A percentile compares a stretch with the other conserved stretches of the same genome.
Evolutionary conservation across 2,113 vertebrate genomes (phyloP).

Genomic region (Taurulus bubalis): DNA sequence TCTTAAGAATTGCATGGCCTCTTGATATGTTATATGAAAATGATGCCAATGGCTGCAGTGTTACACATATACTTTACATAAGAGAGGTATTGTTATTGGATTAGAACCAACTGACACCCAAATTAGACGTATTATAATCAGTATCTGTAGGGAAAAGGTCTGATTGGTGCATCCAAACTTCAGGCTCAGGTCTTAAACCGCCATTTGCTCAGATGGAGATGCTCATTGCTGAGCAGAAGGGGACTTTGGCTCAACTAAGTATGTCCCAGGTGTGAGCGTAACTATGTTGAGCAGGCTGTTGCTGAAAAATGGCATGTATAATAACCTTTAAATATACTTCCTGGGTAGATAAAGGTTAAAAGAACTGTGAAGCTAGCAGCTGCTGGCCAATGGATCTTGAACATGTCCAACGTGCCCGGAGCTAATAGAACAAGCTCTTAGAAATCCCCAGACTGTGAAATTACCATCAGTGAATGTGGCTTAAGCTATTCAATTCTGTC

Average conservation of each 20-base stretch:
- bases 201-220: background rate
- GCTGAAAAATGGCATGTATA: background rate
- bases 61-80: background rate
- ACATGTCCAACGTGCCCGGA: slow-evolving; percentile 27
- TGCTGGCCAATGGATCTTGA: slow-evolving; percentile 42
- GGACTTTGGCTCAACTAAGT: background rate
- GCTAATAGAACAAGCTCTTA: slow-evolving; percentile 58
- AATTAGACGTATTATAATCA: background rate
- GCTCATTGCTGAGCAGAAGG: background rate
- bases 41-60: no score
- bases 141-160: background rate
- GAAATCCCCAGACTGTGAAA: slow-evolving; percentile 61
- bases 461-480: slow-evolving; percentile 54
- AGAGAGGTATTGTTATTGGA: background rate
- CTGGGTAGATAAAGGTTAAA: slow-evolving; percentile 41
- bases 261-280: background rate
- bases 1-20: background rate
- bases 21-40: background rate
- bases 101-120: background rate
- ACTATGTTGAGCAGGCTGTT: background rate
- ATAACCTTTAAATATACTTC: slow-evolving; percentile 3
- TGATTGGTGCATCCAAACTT: background rate
- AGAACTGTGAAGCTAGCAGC: slow-evolving; percentile 25
- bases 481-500: slow-evolving; percentile 46
- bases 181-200: background rate